Conservation (phyloP, 53 echinoderm and acorn worm species). For the Apostichopus leukothele region DNA sequence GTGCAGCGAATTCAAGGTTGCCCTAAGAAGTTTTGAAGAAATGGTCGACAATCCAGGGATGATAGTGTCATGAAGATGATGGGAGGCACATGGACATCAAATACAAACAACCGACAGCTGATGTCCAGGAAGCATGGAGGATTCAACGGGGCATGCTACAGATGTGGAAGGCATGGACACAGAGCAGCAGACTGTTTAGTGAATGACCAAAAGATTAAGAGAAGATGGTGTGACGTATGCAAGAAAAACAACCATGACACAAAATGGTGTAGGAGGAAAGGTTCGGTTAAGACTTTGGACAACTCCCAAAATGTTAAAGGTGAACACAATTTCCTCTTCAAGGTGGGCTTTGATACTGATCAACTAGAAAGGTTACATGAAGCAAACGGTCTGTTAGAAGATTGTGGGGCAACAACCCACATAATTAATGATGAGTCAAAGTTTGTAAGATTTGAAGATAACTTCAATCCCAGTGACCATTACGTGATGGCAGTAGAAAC, state of each 20-base stretch:
- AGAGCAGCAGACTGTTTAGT: slow-evolving; percentile 12
- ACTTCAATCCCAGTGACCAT: slow-evolving; percentile 25
- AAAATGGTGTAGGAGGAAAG: slow-evolving; percentile 44
- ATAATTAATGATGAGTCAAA: slow-evolving; percentile 41
- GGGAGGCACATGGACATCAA: background rate
- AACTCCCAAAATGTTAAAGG: background rate
- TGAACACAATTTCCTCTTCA: background rate
- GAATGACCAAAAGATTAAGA: background rate
- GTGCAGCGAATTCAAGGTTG: background rate
- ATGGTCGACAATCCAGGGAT: background rate
- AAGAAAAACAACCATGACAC: background rate
- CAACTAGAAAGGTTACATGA: background rate
- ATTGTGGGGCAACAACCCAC: slow-evolving; percentile 53
- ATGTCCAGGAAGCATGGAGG: background rate
- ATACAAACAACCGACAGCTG: background rate
- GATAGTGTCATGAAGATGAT: background rate
- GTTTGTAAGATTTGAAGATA: slow-evolving; percentile 40
- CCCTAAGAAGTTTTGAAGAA: background rate
- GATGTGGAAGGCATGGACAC: slow-evolving; percentile 4
- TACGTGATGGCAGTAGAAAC: slow-evolving; percentile 41
- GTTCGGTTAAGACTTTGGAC: background rate
- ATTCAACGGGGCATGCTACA: background rate
- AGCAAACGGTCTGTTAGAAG: slow-evolving; percentile 10
- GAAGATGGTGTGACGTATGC: slow-evolving; percentile 22
- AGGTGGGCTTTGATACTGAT: background rate